These are phyloP conservation scores for Mesoligia furuncula DNA, from an alignment of 2,888 invertebrate species.

Conservation along the genomic window DNA sequence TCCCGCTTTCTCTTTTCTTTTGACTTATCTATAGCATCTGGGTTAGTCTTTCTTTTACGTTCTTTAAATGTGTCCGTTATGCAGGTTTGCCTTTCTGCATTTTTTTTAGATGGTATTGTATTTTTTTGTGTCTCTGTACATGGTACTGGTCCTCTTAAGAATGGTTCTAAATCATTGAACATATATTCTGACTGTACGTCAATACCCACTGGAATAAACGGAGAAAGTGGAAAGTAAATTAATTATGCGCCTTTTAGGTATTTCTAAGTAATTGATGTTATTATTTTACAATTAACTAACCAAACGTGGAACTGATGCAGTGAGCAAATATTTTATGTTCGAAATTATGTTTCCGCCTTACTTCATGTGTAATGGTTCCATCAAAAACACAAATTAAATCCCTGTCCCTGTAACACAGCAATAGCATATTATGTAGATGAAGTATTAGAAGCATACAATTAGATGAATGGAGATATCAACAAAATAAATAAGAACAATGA, in stretches of 20 bases:
- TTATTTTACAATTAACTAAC: conserved; percentile 75
- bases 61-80: conserved; percentile 77
- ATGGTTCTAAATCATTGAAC: conserved; percentile 75
- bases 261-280: not conserved
- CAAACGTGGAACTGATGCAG: conserved; percentile 91
- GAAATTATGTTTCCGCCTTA: conserved; percentile 80
- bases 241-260: not conserved
- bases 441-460: not conserved
- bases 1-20: conserved; percentile 85
- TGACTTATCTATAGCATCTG: conserved; percentile 67
- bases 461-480: not conserved
- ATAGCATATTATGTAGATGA: not conserved
- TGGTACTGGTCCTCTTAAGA: conserved; percentile 14
- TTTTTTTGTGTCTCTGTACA: conserved; percentile 19
- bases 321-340: conserved; percentile 88
- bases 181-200: conserved; percentile 83
- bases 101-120: conserved; percentile 45
- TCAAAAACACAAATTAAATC: conserved; percentile 85
- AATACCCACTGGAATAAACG: conserved; percentile 87
- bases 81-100: conserved; percentile 68
- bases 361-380: conserved; percentile 81
- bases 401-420: conserved; percentile 79
- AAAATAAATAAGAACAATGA: not conserved
- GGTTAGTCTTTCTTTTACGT: conserved; percentile 78
- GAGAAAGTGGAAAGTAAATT: not conserved